A percentile compares a stretch with the other conserved stretches of the same genome.
Conservation (phyloP, 2,113 vertebrate genomes). For the zebrafish (Danio rerio) region GRCz12tu NC_133192.1:26018001-26018500, state of each 20-base stretch:
- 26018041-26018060: background rate
- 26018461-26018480: conserved; percentile 46
- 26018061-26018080: background rate
- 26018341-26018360: conserved; percentile 11
- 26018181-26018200: conserved; percentile 14
- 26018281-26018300: conserved; percentile 7
- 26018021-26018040: background rate
- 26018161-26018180: background rate
- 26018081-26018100: background rate
- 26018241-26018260: background rate
- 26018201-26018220: conserved; percentile 39
- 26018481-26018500: conserved; percentile 33
- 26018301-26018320: conserved; percentile 4
- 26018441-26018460: conserved; percentile 52
- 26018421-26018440: conserved; percentile 51
- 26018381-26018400: conserved; percentile 31
- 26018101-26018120: background rate
- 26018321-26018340: background rate
- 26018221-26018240: conserved; percentile 8
- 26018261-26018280: conserved; percentile 24
- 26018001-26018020: background rate
- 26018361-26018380: background rate
- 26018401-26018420: conserved; percentile 13
- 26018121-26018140: background rate
- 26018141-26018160: background rate